Percentiles rank a stretch among this genome's conserved stretches.
Evolutionary conservation across 2,888 invertebrate genomes (phyloP).

Genomic region (Drosophila putrida): DNA sequence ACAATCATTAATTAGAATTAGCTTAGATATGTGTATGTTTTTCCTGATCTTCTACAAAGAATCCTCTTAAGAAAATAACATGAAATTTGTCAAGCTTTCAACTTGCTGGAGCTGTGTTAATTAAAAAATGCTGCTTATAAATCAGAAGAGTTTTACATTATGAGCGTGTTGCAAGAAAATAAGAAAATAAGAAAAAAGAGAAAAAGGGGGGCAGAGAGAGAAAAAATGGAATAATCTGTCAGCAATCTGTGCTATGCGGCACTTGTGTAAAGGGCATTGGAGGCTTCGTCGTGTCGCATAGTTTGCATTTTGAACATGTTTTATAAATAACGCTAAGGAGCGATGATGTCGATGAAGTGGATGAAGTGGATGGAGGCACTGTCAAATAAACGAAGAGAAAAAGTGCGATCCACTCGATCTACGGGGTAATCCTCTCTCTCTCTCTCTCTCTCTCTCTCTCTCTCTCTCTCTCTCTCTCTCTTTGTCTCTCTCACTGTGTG

Average conservation of each 20-base stretch:
- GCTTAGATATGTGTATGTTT: too few species aligned
- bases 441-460: slow-evolving; percentile 10
- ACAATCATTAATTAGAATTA: neutral
- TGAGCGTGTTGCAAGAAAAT: slow-evolving; percentile 26
- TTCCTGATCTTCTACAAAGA: neutral
- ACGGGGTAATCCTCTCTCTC: slow-evolving; percentile 41
- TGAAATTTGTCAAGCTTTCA: slow-evolving; percentile 29
- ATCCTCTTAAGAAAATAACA: neutral
- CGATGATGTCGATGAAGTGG: slow-evolving; percentile 25
- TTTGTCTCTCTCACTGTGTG: slow-evolving; percentile 7
- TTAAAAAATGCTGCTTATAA: slow-evolving; percentile 43
- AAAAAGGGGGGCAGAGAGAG: neutral
- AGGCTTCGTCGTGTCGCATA: slow-evolving; percentile 79
- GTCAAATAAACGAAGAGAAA: slow-evolving; percentile 38
- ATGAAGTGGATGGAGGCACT: slow-evolving; percentile 27
- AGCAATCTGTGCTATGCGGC: slow-evolving; percentile 71
- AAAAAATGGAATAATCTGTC: slow-evolving; percentile 70
- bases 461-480: slow-evolving; percentile 10
- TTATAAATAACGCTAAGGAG: slow-evolving; percentile 76
- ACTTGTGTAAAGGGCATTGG: slow-evolving; percentile 78
- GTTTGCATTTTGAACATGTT: slow-evolving; percentile 79
- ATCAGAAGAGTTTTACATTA: slow-evolving; percentile 24
- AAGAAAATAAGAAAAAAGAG: slow-evolving; percentile 1
- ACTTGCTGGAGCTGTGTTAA: slow-evolving; percentile 28
- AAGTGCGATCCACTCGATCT: slow-evolving; percentile 59